Percentiles rank a stretch among this genome's conserved stretches.
Conservation (phyloP, 2,888 invertebrate species). For the Leucozona laternaria region DNA sequence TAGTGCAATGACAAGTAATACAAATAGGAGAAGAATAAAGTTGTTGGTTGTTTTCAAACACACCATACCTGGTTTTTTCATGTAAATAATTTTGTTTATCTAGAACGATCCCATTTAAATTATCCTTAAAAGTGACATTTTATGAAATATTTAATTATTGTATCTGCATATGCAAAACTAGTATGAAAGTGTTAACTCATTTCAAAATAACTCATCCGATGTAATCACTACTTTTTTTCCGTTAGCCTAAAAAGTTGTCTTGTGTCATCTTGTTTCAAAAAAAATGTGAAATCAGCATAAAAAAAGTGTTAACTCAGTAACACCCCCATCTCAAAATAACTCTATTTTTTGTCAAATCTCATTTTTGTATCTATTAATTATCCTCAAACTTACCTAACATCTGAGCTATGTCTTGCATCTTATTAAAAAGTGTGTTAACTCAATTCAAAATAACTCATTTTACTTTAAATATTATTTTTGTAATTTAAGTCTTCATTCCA, state of each 20-base stretch:
- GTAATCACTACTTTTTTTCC: too few species aligned
- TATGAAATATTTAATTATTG: too few species aligned
- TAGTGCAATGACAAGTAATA: slow-evolving; percentile 26
- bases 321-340: not conserved
- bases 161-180: too few species aligned
- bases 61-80: slow-evolving; percentile 28
- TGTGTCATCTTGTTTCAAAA: too few species aligned
- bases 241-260: too few species aligned
- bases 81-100: slow-evolving; percentile 35
- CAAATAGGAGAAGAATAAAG: slow-evolving; percentile 30
- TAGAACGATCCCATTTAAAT: too few species aligned
- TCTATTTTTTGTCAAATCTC: not conserved
- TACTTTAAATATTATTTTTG: too few species aligned
- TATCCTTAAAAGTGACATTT: not conserved
- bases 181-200: not conserved
- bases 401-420: too few species aligned
- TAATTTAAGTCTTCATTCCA: too few species aligned
- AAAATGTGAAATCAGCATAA: too few species aligned
- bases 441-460: not conserved
- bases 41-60: slow-evolving; percentile 46
- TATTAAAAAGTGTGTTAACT: not conserved
- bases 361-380: not conserved
- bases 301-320: not conserved
- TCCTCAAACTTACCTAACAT: too few species aligned
- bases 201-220: not conserved